Evolutionary conservation across 2,113 vertebrate genomes (phyloP).

Genomic region (Syrmaticus mikado): DNA sequence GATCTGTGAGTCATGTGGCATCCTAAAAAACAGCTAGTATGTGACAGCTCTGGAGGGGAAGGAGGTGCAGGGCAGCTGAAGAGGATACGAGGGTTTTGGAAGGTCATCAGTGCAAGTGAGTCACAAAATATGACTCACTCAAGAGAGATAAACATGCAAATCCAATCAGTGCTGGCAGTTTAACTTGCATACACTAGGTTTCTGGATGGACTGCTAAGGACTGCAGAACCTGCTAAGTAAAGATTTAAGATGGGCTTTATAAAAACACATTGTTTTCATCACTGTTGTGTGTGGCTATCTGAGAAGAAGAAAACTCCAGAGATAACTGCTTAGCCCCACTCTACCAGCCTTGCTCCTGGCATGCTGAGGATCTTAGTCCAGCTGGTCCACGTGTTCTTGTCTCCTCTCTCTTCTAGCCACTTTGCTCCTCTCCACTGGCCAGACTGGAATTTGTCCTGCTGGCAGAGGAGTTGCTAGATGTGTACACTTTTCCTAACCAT

Average conservation of each 20-base stretch:
- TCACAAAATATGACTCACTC: conserved; percentile 51
- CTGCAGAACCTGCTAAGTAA: not conserved
- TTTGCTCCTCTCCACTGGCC: not conserved
- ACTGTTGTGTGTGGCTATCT: not conserved
- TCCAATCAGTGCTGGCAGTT: not conserved
- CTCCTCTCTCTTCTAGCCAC: not conserved
- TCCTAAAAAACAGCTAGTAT: not conserved
- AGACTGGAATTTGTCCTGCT: not conserved
- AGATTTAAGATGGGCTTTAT: not conserved
- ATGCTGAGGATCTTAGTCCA: not conserved
- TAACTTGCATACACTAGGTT: not conserved
- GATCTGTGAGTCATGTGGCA: not conserved
- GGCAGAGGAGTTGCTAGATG: not conserved
- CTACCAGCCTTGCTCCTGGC: not conserved
- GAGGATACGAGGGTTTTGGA: conserved; percentile 54
- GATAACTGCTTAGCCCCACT: not conserved
- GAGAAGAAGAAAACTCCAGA: not conserved
- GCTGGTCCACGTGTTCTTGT: not conserved
- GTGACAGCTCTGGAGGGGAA: not conserved
- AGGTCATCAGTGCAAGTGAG: conserved; percentile 52
- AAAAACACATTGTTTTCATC: not conserved
- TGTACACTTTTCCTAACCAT: not conserved
- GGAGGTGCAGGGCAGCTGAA: not conserved
- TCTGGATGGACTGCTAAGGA: not conserved
- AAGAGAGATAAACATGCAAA: not conserved